These are phyloP conservation scores for Nothobranchius kuhntae DNA, from an alignment of 2,113 vertebrate genomes.

Conservation along the genomic window DNA sequence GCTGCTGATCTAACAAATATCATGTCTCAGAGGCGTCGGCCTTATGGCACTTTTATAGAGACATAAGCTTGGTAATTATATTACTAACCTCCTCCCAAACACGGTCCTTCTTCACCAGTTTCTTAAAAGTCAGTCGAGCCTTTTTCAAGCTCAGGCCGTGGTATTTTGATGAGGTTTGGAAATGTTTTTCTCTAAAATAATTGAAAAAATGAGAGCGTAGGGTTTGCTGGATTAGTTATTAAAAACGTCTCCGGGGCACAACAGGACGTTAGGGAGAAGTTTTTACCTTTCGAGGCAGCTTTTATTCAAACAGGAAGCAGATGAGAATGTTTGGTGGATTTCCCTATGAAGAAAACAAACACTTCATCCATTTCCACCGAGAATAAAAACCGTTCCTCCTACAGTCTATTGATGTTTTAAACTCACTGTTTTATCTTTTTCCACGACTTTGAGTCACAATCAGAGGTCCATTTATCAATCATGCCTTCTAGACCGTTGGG, in stretches of 20 bases:
- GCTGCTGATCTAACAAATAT: neutral
- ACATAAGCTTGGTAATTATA: too few species aligned
- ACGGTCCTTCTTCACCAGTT: conserved; percentile 41
- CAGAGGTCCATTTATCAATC: conserved; percentile 56
- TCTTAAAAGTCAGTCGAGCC: conserved; percentile 55
- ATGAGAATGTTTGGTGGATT: conserved; percentile 62
- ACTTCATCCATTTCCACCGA: neutral
- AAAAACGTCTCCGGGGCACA: too few species aligned
- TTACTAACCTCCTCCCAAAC: conserved; percentile 54
- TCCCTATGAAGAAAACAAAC: conserved; percentile 49
- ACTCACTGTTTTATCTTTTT: conserved; percentile 47
- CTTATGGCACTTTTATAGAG: too few species aligned
- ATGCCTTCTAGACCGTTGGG: conserved; percentile 22
- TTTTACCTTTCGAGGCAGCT: conserved; percentile 71
- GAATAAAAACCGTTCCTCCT: neutral
- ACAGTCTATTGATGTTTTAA: neutral
- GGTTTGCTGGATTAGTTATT: neutral
- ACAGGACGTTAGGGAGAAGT: too few species aligned
- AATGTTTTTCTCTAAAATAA: conserved; percentile 61
- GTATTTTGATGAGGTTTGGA: conserved; percentile 49
- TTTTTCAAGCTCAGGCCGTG: conserved; percentile 59
- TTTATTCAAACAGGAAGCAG: conserved; percentile 57
- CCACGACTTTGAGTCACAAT: conserved; percentile 40
- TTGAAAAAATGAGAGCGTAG: neutral
- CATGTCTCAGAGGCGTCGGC: too few species aligned